Evolutionary conservation across 1,140 invertebrate species (phyloP).

Genomic region (Sycophila sp.): DNA sequence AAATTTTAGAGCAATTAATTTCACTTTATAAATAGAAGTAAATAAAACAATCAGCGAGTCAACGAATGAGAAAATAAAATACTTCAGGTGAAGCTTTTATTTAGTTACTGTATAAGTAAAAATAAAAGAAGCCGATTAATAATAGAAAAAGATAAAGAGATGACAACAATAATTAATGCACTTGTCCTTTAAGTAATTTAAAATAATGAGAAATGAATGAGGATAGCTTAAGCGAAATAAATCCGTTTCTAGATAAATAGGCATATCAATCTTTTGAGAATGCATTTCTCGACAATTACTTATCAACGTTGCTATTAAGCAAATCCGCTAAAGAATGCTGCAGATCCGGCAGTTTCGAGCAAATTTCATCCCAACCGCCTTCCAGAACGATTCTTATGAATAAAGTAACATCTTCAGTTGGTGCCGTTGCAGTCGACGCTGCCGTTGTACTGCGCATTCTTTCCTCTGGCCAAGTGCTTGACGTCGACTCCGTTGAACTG

Average conservation of each 20-base stretch:
- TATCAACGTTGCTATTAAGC: constrained; percentile 43
- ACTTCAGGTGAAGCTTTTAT: no score
- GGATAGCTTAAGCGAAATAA: no score
- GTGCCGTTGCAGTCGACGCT: constrained; percentile 23
- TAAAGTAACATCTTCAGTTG: constrained; percentile 44
- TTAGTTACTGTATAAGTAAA: no score
- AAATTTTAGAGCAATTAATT: constrained; percentile 14
- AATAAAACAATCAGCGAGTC: no score
- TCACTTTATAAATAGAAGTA: constrained; percentile 5
- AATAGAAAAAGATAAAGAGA: no score
- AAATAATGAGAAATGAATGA: no score
- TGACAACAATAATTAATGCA: neutral
- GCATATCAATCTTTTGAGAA: no score
- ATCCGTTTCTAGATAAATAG: no score
- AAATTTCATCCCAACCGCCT: constrained; percentile 51
- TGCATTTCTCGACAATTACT: no score
- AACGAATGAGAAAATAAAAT: no score
- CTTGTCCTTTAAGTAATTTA: no score
- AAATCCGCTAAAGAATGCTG: constrained; percentile 49
- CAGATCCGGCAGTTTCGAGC: constrained; percentile 45
- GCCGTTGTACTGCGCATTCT: constrained; percentile 9
- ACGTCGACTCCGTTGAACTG: neutral
- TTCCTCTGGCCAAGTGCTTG: neutral
- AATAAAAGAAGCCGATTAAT: no score
- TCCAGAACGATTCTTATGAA: constrained; percentile 57